Base-by-base conservation (phyloP, 2,888 invertebrate genomes). In the Volucella inflata region DNA sequence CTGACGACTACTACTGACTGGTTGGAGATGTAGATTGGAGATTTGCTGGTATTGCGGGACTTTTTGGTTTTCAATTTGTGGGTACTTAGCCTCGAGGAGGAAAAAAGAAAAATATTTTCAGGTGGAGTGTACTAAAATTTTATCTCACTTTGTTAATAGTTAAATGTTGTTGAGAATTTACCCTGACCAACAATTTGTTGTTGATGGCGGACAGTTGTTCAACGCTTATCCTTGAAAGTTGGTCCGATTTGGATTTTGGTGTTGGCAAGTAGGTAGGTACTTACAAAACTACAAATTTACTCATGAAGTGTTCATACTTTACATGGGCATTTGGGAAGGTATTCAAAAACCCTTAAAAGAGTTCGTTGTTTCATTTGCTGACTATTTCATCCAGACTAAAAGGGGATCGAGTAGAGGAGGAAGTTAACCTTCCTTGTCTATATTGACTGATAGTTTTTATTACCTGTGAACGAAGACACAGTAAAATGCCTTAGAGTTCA, bases 21-120 rank as follows among this genome's bases (percentile, higher is more conserved):
- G 14, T 36, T 9, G 12, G 48, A 44, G 40, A n/a, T 74, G 59
- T 36, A 65, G 48, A 48, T 12, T 9, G 55, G 51, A 38, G 64
- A 44, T 64, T 65, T 57, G 36, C 16, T 46, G 9, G 12, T 12
- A n/a, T 38, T 57, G 64, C 60, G 48, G 60, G 60, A 57, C 60
- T 44, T 71, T 80, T 76, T 80, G 70, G 65, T 81, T 71, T 85
- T 85, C 76, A 76, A 72, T 81, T 85, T 77, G n/a, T n/a, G 30
- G 40, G 76, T 77, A 21, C 68, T 74, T 62, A 51, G 82, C 57
- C 55, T 57, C 46, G 40, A 53, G 30, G 53, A n/a, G 53, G 71
- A 17, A 30, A 4, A 30, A 30, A 30, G 30, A 30, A 30, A 30
- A 67, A 80, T 76, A 65, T 42, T 62, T 80, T 57, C 44, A 16